These are phyloP conservation scores for Dolichopus griseipennis DNA, from an alignment of 2,888 invertebrate species.

Conservation along the genomic window DNA sequence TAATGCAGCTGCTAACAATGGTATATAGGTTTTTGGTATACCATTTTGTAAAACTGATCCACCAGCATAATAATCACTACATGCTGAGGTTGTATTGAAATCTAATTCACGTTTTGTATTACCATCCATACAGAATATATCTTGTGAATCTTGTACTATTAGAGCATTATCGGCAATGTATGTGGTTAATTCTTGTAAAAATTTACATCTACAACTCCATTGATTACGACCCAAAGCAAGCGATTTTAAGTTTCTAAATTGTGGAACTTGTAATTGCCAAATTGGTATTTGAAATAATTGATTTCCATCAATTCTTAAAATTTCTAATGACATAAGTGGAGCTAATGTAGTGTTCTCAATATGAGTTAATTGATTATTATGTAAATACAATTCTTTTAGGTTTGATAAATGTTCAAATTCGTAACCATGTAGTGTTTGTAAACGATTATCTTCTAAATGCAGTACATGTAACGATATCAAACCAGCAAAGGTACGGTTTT, in stretches of 20 bases:
- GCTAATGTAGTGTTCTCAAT: conserved; percentile 74
- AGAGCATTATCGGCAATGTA: conserved; percentile 76
- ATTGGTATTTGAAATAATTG: conserved; percentile 71
- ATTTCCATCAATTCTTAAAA: conserved; percentile 76
- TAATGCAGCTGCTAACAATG: conserved; percentile 71
- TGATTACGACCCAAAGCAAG: conserved; percentile 64
- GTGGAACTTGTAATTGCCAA: conserved; percentile 54
- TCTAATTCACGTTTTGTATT: conserved; percentile 69
- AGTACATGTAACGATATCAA: conserved; percentile 70
- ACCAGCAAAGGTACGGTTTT: conserved; percentile 86
- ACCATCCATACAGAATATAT: conserved; percentile 68
- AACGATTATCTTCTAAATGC: conserved; percentile 76
- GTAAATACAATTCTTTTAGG: conserved; percentile 72
- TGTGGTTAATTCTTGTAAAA: conserved; percentile 72
- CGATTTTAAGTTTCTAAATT: conserved; percentile 41
- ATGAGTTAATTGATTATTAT: conserved; percentile 71
- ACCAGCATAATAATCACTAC: conserved; percentile 78
- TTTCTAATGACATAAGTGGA: conserved; percentile 68
- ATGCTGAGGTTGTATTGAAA: conserved; percentile 70
- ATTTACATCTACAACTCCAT: conserved; percentile 88
- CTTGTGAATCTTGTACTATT: conserved; percentile 70
- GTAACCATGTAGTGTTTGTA: conserved; percentile 70
- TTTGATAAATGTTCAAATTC: conserved; percentile 78
- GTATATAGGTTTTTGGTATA: conserved; percentile 71
- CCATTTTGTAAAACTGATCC: conserved; percentile 69